Evolutionary conservation across 2,797 vertebrate genomes (phyloP).

Genomic region (Pangasius sanitwongsei): DNA sequence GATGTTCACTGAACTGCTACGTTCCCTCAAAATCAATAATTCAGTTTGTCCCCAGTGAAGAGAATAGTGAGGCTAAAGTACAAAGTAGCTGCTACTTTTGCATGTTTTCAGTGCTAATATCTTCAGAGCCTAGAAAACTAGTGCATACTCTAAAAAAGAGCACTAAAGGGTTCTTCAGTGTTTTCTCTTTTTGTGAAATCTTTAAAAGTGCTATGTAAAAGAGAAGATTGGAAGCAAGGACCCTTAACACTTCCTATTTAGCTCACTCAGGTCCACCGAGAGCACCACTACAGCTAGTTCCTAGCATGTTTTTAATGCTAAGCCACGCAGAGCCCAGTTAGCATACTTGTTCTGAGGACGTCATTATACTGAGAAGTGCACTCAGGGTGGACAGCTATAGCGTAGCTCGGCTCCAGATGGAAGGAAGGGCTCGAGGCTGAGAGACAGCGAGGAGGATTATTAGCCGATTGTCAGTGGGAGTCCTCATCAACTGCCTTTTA

Average conservation of each 20-base stretch:
- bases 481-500: slow-evolving; percentile 55
- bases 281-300: neutral
- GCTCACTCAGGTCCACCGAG: neutral
- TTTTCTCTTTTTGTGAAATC: neutral
- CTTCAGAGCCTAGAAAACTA: neutral
- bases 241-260: neutral
- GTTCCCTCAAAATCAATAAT: neutral
- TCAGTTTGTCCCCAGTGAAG: neutral
- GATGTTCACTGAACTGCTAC: neutral
- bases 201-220: neutral
- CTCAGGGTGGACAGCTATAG: neutral
- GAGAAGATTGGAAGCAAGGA: neutral
- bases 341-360: neutral
- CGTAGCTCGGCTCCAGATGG: slow-evolving; percentile 23
- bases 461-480: slow-evolving; percentile 54
- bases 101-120: neutral
- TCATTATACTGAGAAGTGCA: slow-evolving; percentile 10
- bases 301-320: neutral
- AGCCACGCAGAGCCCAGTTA: neutral
- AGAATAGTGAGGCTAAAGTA: neutral
- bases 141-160: neutral
- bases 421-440: slow-evolving; percentile 38
- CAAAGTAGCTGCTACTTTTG: neutral
- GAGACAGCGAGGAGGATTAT: slow-evolving; percentile 50
- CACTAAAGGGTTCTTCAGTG: neutral